Conservation (phyloP, 2,888 invertebrate species). For the Chirona hameri region DNA sequence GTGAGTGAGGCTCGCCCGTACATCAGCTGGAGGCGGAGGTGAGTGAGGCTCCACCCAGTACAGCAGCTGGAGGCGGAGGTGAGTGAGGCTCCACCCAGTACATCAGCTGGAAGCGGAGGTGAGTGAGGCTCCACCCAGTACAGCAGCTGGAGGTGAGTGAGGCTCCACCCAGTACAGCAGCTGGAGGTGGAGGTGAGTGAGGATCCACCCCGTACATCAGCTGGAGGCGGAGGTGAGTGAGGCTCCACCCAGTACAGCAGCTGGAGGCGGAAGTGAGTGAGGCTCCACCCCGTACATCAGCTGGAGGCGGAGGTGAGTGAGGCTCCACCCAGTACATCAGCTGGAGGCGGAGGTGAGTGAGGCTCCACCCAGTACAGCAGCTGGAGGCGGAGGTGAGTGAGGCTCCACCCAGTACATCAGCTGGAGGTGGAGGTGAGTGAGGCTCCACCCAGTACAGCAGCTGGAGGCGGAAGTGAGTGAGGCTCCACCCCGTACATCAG, state of each 20-base stretch:
- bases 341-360: background rate
- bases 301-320: background rate
- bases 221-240: background rate
- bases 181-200: background rate
- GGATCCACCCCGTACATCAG: background rate
- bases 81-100: background rate
- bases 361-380: background rate
- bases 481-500: background rate
- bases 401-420: background rate
- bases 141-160: background rate
- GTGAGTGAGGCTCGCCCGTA: background rate
- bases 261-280: background rate
- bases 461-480: background rate
- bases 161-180: background rate
- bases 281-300: background rate
- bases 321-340: background rate
- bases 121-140: background rate
- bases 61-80: background rate
- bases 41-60: background rate
- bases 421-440: background rate
- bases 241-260: background rate
- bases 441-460: background rate
- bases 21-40: background rate
- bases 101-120: background rate
- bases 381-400: background rate